Conservation (phyloP, 2,888 invertebrate genomes). For the Leptinotarsa rubiginosa region DNA sequence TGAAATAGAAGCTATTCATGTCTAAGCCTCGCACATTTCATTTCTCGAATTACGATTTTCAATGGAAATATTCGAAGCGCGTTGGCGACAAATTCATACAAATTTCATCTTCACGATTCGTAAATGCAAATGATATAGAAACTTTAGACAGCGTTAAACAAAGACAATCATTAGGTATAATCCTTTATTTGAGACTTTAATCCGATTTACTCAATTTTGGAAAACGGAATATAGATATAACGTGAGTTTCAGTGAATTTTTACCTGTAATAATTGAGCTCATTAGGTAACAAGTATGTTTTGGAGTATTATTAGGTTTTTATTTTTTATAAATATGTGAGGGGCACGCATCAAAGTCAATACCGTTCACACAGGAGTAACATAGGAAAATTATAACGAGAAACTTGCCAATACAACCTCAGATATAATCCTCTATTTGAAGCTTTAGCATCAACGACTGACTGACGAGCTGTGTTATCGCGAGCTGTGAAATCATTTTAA, state of each 20-base stretch:
- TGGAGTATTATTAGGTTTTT: background rate
- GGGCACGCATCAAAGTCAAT: too few species aligned
- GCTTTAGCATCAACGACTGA: too few species aligned
- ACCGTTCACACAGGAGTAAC: too few species aligned
- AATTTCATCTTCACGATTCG: constrained; percentile 5
- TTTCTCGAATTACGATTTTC: constrained; percentile 14
- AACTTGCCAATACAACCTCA: too few species aligned
- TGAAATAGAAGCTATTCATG: background rate
- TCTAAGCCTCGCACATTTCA: constrained; percentile 1
- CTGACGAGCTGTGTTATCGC: too few species aligned
- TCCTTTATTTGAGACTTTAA: constrained; percentile 18
- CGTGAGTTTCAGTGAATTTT: background rate
- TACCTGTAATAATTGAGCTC: background rate
- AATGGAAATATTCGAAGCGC: constrained; percentile 8
- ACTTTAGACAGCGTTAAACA: constrained; percentile 21
- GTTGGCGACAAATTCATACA: constrained; percentile 13
- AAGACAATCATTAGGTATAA: constrained; percentile 20
- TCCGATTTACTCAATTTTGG: background rate
- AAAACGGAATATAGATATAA: background rate
- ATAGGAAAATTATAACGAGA: too few species aligned
- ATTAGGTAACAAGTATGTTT: background rate
- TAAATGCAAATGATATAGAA: constrained; percentile 28
- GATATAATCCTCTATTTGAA: too few species aligned
- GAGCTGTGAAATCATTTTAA: too few species aligned
- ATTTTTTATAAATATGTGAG: too few species aligned